Base-by-base conservation (phyloP, 1,140 invertebrate species). In the Streblospio benedicti region DNA sequence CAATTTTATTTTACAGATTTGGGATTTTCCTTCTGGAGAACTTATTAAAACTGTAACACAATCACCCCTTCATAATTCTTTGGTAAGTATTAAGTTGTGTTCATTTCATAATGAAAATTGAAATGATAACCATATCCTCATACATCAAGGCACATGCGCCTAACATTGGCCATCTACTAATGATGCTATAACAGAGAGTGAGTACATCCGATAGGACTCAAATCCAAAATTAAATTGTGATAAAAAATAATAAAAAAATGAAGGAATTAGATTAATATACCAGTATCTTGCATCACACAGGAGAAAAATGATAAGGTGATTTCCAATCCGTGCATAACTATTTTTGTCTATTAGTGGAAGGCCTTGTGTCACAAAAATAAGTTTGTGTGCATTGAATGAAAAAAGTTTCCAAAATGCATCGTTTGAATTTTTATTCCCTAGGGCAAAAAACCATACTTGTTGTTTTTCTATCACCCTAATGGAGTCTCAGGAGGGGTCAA, bases 1-100 rank as follows among this genome's bases (percentile, higher is more conserved):
- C n/a, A n/a, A n/a, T n/a, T n/a, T n/a, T n/a, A n/a, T n/a, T n/a
- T 35, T 27, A 49, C 45, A 49, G 45, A 49, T 49, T 25, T 49
- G 45, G 45, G 6, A 49, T 49, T 49, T 49, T 27, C 9, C 12
- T 6, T 9, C 6, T 14, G 45, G 6, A 14, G 45, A 49, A 49
- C 12, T 16, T 9, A 49, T 49, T 25, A 49, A 49, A 49, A 27
- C 14, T 6, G 45, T 49, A 6, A 12, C 45, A 14, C 45, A 49
- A 49, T 12, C 12, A 9, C 45, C 14, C 6, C 6, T 6, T 9
- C 6, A 6, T 6, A 27, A 27, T 27, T 16, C 12, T 25, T 9
- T 49, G 45, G 45, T 49, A 49, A 25, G 35, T 38, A 38, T 9
- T n/a, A 38, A 38, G n/a, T n/a, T 9, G 9, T 9, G 35, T 9